Evolutionary conservation across 2,888 invertebrate genomes (phyloP).

Genomic region (Lagria hirta): DNA sequence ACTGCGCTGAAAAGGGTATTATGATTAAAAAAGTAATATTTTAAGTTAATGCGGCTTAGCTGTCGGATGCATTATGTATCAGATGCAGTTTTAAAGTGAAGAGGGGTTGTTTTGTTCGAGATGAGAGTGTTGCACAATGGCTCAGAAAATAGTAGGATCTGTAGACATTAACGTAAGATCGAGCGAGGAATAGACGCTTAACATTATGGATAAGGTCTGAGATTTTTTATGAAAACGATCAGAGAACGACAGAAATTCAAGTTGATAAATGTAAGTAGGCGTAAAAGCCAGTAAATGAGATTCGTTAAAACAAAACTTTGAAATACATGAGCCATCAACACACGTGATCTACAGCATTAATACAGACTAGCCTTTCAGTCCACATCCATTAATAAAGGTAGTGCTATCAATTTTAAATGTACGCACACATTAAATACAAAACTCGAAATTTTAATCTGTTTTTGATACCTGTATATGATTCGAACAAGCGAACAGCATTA

Average conservation of each 20-base stretch:
- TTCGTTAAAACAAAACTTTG: slow-evolving; percentile 46
- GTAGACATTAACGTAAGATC: slow-evolving; percentile 8
- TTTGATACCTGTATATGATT: slow-evolving; percentile 51
- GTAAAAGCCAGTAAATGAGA: slow-evolving; percentile 40
- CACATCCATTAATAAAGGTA: slow-evolving; percentile 46
- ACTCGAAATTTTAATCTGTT: slow-evolving; percentile 50
- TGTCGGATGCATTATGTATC: slow-evolving; percentile 22
- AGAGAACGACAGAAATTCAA: slow-evolving; percentile 25
- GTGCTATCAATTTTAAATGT: slow-evolving; percentile 46
- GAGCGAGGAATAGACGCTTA: slow-evolving; percentile 11
- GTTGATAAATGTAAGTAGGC: slow-evolving; percentile 29
- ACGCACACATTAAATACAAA: slow-evolving; percentile 47
- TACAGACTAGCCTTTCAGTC: slow-evolving; percentile 37
- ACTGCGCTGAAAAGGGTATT: slow-evolving; percentile 8
- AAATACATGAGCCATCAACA: slow-evolving; percentile 44
- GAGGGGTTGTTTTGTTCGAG: slow-evolving; percentile 18
- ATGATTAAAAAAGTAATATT: slow-evolving; percentile 25
- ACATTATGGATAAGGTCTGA: slow-evolving; percentile 19
- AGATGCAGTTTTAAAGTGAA: slow-evolving; percentile 22
- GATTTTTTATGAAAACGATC: slow-evolving; percentile 26
- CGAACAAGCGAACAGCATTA: slow-evolving; percentile 54
- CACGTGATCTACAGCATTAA: slow-evolving; percentile 44
- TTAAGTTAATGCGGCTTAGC: slow-evolving; percentile 23
- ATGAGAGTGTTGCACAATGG: too few species aligned
- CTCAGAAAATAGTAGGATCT: too few species aligned